Percentiles rank a stretch among this genome's conserved stretches.
These are phyloP conservation scores for Hoplodrina ambigua DNA, from an alignment of 2,888 invertebrate species.

Conservation along the genomic window DNA sequence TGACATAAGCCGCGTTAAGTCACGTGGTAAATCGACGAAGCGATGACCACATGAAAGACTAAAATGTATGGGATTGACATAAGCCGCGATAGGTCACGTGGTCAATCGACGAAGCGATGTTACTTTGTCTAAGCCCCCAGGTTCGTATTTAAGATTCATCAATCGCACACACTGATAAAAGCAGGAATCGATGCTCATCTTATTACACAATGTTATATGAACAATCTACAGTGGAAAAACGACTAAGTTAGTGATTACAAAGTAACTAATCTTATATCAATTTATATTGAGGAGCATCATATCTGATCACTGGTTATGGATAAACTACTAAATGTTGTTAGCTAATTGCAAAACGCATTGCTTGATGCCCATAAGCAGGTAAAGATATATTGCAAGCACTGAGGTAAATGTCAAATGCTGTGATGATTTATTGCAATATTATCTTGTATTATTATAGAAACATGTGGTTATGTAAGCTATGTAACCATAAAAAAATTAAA, in stretches of 20 bases:
- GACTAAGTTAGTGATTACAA: constrained; percentile 10
- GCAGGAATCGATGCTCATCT: not conserved
- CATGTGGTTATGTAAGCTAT: no score
- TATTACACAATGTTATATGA: not conserved
- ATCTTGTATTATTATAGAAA: not conserved
- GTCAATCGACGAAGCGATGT: no score
- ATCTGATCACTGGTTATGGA: constrained; percentile 44
- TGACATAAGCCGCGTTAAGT: no score
- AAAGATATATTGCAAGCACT: constrained; percentile 25
- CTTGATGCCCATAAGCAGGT: constrained; percentile 31
- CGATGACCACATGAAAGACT: no score
- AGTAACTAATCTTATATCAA: constrained; percentile 1
- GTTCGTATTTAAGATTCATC: no score
- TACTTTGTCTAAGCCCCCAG: no score
- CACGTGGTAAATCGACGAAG: no score
- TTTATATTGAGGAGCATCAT: constrained; percentile 23
- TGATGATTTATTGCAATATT: constrained; percentile 29
- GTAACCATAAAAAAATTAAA: no score
- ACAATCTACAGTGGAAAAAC: not conserved
- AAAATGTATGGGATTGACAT: no score
- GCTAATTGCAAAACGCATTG: constrained; percentile 38
- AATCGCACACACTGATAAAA: no score
- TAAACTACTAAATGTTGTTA: constrained; percentile 34
- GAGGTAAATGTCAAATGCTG: constrained; percentile 39
- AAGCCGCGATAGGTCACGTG: no score